Conservation (phyloP, 2,888 invertebrate species). For the Phytoseiulus persimilis region DNA sequence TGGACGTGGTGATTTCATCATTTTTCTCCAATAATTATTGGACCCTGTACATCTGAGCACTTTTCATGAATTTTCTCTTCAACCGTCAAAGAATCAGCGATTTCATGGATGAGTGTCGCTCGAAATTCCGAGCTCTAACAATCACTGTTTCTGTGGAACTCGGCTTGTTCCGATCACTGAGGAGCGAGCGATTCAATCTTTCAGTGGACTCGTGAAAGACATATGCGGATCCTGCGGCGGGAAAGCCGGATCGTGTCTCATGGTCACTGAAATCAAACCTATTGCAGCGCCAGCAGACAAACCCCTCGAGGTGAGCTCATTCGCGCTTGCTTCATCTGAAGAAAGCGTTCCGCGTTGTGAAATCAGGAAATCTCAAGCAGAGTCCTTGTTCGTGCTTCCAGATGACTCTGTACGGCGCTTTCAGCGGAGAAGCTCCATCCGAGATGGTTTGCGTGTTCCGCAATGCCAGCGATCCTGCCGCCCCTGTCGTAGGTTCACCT, state of each 20-base stretch:
- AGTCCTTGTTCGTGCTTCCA: not conserved
- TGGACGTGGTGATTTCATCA: too few species aligned
- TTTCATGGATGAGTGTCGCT: too few species aligned
- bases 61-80: too few species aligned
- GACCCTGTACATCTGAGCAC: too few species aligned
- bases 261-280: slow-evolving; percentile 41
- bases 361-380: not conserved
- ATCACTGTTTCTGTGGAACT: too few species aligned
- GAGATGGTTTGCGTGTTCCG: slow-evolving; percentile 31
- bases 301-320: slow-evolving; percentile 41
- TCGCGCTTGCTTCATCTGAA: not conserved
- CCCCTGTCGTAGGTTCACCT: not conserved
- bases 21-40: too few species aligned
- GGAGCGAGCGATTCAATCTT: too few species aligned
- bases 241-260: slow-evolving; percentile 43
- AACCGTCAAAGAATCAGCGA: too few species aligned
- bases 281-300: slow-evolving; percentile 42
- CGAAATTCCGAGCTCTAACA: too few species aligned
- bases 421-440: slow-evolving; percentile 27
- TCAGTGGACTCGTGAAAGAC: slow-evolving; percentile 43
- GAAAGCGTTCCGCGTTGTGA: too few species aligned
- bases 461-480: slow-evolving; percentile 18
- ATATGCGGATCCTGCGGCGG: slow-evolving; percentile 44
- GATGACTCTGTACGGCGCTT: slow-evolving; percentile 25
- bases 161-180: too few species aligned